Evolutionary conservation across 2,888 invertebrate species (phyloP), one percentile per base, ranked within the genome.

Genomic region (Julus scandinavius): DNA sequence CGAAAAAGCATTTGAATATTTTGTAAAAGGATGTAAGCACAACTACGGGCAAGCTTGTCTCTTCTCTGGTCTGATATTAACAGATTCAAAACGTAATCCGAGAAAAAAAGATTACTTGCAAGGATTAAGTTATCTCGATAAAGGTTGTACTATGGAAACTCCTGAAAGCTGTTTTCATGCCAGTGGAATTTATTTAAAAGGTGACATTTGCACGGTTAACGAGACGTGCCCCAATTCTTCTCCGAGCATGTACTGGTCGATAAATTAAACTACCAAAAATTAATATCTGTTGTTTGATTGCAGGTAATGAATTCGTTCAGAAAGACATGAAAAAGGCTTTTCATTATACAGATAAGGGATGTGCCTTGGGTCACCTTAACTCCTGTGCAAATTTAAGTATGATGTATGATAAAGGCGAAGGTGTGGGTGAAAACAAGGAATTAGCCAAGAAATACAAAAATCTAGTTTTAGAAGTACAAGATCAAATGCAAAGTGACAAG

Each of bases 351-450:
- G 92, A 94, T 89, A 95, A 95, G 92, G 96, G 96, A 0, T 99
- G 99, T 92, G 96, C 97, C 89, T 92, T 95, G 0, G 96, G 96
- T 38, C 96, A 97, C 91, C 95, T 97, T 92, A 96, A 95, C 91
- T 96, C 97, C 0, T 99, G 99, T 93, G 96, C 96, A 0, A 98
- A 98, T 93, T 93, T 98, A 0, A 96, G 97, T 91, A 95, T 96
- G 92, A 97, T 97, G 96, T 96, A 96, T 92, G 94, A 94, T 54
- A 95, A 94, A 91, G 97, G 97, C 17, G 96, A 98, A 90, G 98
- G 98, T 1, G 95, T 95, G 0, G 95, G 95, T 88, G 95, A 96
- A 91, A 95, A 96, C 92, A 91, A 93, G 87, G 94, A 95, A 88
- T 93, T 96, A 91, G 95, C 96, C 0, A 94, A 96, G 89, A 94